A percentile compares a stretch with the other conserved stretches of the same genome.
phyloP scores from a whole-genome alignment of 2,797 vertebrate genomes.

The Molossus molossus region DNA sequence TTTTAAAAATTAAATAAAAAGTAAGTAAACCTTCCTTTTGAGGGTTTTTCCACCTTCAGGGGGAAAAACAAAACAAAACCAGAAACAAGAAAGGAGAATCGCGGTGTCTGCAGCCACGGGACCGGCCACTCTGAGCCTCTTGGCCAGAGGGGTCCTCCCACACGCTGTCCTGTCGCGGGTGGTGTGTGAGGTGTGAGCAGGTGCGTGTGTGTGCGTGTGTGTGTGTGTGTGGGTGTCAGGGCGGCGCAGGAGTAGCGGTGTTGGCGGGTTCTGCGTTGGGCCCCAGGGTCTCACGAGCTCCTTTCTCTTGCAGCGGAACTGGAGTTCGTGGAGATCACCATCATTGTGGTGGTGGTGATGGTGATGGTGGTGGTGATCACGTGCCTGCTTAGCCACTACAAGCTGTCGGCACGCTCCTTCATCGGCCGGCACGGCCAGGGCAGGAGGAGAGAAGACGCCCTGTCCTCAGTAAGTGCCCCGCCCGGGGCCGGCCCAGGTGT shows the following conservation, averaged over 20 bases:
- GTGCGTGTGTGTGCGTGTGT: not conserved
- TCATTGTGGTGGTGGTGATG: constrained; percentile 99
- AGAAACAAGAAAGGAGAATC: not conserved
- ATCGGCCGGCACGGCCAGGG: constrained; percentile 94
- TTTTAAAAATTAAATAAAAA: no score
- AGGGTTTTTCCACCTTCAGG: constrained; percentile 35
- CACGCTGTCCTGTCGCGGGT: not conserved
- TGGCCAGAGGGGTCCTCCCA: not conserved
- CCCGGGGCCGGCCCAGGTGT: not conserved
- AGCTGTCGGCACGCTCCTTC: constrained; percentile 95
- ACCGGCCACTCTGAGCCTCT: not conserved
- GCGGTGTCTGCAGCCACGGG: not conserved
- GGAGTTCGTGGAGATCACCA: constrained; percentile 99
- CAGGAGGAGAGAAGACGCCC: constrained; percentile 93
- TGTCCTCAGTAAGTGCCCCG: constrained; percentile 94
- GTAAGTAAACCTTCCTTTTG: not conserved
- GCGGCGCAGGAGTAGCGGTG: no score
- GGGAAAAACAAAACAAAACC: not conserved
- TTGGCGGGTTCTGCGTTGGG: not conserved
- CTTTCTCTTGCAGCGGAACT: constrained; percentile 93
- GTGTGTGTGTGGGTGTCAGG: not conserved
- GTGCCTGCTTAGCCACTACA: constrained; percentile 97
- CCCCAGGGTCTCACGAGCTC: not conserved
- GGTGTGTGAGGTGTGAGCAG: rapidly evolving
- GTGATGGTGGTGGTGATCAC: constrained; percentile 99